Conservation (phyloP, 1,140 invertebrate genomes). For the Cydia strobilella region DNA sequence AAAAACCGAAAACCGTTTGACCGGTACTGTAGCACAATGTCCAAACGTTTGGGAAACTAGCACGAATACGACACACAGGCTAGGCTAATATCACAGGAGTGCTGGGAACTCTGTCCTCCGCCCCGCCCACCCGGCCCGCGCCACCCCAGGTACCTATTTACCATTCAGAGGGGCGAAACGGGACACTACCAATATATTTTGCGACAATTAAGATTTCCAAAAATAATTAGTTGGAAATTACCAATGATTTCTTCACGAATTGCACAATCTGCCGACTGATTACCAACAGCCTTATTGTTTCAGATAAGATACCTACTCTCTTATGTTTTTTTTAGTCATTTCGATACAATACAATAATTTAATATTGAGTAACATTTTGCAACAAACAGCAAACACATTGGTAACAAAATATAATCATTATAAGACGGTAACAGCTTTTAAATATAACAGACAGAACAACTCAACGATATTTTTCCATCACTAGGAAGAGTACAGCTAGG, state of each 20-base stretch:
- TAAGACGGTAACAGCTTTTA: constrained; percentile 5
- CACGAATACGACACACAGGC: constrained; percentile 77
- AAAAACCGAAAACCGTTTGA: too few species aligned
- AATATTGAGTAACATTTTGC: constrained; percentile 49
- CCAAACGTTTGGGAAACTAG: constrained; percentile 74
- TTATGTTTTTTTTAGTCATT: constrained; percentile 34
- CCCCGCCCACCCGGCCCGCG: constrained; percentile 28
- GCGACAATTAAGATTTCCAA: constrained; percentile 75
- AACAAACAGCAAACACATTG: constrained; percentile 21
- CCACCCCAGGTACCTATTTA: constrained; percentile 64
- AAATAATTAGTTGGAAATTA: constrained; percentile 53
- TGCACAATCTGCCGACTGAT: constrained; percentile 54
- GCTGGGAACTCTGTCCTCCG: constrained; percentile 64
- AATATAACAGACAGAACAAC: constrained; percentile 19
- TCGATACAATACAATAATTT: constrained; percentile 54
- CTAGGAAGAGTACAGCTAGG: constrained; percentile 12
- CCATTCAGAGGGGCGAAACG: constrained; percentile 73
- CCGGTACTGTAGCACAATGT: constrained; percentile 69
- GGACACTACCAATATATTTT: constrained; percentile 72
- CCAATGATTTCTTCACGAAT: constrained; percentile 47
- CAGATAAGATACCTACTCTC: constrained; percentile 41
- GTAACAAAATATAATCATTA: constrained; percentile 12
- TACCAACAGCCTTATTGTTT: constrained; percentile 51
- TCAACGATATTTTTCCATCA: constrained; percentile 18
- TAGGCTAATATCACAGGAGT: constrained; percentile 79